Percentiles rank a stretch among this genome's conserved stretches.
These are phyloP conservation scores for Macrosoma leucophasiata DNA, from an alignment of 2,888 invertebrate genomes.

Conservation along the genomic window DNA sequence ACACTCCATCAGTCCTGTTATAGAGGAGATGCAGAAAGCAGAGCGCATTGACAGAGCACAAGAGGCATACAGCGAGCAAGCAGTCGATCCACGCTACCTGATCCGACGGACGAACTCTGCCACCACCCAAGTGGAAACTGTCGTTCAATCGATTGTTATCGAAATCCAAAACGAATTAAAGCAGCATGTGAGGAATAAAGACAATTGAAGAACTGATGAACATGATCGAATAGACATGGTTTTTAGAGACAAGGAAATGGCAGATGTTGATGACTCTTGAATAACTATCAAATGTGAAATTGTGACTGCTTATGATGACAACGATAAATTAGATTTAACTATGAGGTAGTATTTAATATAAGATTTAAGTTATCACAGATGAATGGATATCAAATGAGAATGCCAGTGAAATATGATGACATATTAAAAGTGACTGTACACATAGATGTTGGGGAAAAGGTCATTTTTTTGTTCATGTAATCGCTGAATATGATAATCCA, in stretches of 20 bases:
- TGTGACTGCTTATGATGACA: no score
- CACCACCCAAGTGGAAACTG: slow-evolving; percentile 72
- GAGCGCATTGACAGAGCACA: slow-evolving; percentile 79
- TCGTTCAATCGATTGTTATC: slow-evolving; percentile 46
- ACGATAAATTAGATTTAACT: no score
- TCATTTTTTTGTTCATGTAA: slow-evolving; percentile 67
- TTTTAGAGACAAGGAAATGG: no score
- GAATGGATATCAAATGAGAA: slow-evolving; percentile 46
- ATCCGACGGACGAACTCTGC: slow-evolving; percentile 80
- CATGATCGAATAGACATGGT: no score
- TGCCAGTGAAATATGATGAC: slow-evolving; percentile 62
- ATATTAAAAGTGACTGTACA: slow-evolving; percentile 56
- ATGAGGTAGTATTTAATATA: slow-evolving; percentile 7
- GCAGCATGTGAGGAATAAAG: slow-evolving; percentile 66
- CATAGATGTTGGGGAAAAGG: slow-evolving; percentile 64
- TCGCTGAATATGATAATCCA: slow-evolving; percentile 58
- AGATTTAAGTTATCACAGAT: not conserved
- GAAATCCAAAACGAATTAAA: slow-evolving; percentile 55
- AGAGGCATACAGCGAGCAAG: slow-evolving; percentile 79
- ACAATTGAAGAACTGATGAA: no score
- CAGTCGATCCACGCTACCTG: slow-evolving; percentile 88
- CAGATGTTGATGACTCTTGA: no score
- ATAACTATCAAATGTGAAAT: no score
- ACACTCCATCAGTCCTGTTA: slow-evolving; percentile 37
- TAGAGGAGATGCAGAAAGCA: slow-evolving; percentile 79